Evolutionary conservation across 2,113 vertebrate genomes (phyloP).

Genomic region (Channa maculata): DNA sequence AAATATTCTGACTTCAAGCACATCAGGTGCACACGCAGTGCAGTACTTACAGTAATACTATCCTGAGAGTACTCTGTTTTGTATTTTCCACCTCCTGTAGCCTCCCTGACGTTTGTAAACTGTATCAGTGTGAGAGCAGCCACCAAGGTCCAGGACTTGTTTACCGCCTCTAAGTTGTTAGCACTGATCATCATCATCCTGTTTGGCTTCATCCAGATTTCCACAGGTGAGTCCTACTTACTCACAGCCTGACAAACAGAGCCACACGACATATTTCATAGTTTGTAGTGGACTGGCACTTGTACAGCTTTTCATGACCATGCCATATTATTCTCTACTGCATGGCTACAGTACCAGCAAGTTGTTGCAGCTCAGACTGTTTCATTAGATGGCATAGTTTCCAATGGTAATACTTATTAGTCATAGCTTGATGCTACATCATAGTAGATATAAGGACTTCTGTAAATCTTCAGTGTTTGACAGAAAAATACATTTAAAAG

Average conservation of each 20-base stretch:
- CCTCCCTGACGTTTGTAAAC: constrained; percentile 81
- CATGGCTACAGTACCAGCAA: not conserved
- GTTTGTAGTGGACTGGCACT: too few relatives aligned
- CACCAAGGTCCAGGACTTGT: constrained; percentile 83
- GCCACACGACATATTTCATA: not conserved
- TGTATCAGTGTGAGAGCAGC: constrained; percentile 83
- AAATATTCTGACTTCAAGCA: too few relatives aligned
- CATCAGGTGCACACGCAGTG: too few relatives aligned
- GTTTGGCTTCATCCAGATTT: constrained; percentile 83
- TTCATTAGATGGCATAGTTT: too few relatives aligned
- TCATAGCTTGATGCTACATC: too few relatives aligned
- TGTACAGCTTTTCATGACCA: too few relatives aligned
- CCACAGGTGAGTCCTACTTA: constrained; percentile 67
- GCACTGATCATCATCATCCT: constrained; percentile 81
- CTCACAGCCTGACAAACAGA: not conserved
- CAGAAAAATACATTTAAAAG: not conserved
- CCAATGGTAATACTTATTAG: too few relatives aligned
- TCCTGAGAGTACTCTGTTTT: not conserved
- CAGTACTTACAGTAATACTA: too few relatives aligned
- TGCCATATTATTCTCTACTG: too few relatives aligned
- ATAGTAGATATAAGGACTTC: not conserved
- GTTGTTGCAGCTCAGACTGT: not conserved
- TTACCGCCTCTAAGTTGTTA: constrained; percentile 81
- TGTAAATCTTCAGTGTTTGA: not conserved
- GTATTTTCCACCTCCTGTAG: constrained; percentile 38